Evolutionary conservation across 2,888 invertebrate genomes (phyloP), one percentile per base, ranked within the genome.

Genomic region (Drosophila colorata): DNA sequence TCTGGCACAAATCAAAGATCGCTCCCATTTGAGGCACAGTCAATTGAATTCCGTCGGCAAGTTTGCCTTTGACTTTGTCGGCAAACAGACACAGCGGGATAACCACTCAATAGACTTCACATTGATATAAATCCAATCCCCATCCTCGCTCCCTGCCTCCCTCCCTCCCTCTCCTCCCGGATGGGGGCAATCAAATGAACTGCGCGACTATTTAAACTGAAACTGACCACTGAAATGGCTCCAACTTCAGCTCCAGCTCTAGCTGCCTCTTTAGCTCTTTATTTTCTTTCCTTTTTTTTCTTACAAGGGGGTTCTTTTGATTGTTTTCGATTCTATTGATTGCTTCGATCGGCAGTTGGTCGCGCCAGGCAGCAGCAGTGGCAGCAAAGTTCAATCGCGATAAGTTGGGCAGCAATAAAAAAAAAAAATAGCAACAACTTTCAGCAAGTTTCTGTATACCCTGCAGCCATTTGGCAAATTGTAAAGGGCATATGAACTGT

Each of bases 331-430:
- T 83, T 74, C 66, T 68, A 74, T 71, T 74, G 87, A 87, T 88
- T 72, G 68, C 53, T 60, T 56, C 53, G 59, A 60, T 52, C 41
- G 53, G 43, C 53, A 44, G 28, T 41, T 41, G 25, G 20, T 40
- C 40, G 23, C 35, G 18, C 16, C 65, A 52, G 52, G 52, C 44
- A 43, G 41, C 46, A 35, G 61, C 85, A 64, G 74, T 81, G 75
- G 78, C 87, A 78, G 59, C 78, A 87, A 78, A 87, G 83, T 81
- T 84, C 89, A 87, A 87, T 89, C 85, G 71, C 85, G 89, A 84
- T 84, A 74, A 61, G 43, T 67, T 47, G 14, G 47, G 35, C 57
- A 56, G 57, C 64, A 47, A 33, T 28, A 14, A 49, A 40, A 47
- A 33, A 47, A 31, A 60, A 66, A 37, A 48, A 37, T 18, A 51